Percentiles rank a stretch among this genome's conserved stretches.
Evolutionary conservation across 53 echinoderm and acorn worm genomes (phyloP).

Genomic region (Stichopus horrens): DNA sequence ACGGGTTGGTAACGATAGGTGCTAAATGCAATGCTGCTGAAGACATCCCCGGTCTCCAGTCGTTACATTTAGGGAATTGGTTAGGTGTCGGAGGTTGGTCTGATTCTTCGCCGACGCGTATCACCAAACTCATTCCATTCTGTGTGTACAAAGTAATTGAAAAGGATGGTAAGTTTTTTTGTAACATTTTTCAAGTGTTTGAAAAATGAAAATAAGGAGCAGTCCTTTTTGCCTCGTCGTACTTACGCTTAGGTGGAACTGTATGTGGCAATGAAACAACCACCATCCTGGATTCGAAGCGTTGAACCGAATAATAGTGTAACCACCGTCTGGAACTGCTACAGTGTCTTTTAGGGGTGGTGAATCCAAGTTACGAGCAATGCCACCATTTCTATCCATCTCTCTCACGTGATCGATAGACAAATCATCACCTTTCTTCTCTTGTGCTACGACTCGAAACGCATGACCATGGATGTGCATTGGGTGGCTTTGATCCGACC

Average conservation of each 20-base stretch:
- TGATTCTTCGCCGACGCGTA: constrained; percentile 7
- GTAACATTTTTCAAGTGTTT: too few relatives aligned
- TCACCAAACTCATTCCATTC: constrained; percentile 26
- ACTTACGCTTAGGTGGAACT: constrained; percentile 72
- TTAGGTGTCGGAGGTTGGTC: constrained; percentile 6
- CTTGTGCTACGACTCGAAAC: constrained; percentile 60
- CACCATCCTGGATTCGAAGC: constrained; percentile 83
- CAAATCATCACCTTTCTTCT: constrained; percentile 42
- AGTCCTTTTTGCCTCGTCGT: background rate
- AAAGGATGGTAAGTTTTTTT: too few relatives aligned
- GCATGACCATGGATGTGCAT: constrained; percentile 67
- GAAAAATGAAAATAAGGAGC: background rate
- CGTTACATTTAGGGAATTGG: constrained; percentile 15
- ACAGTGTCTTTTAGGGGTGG: constrained; percentile 67
- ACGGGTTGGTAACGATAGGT: too few relatives aligned
- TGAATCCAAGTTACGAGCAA: constrained; percentile 56
- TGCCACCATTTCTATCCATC: constrained; percentile 48
- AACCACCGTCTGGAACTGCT: constrained; percentile 72
- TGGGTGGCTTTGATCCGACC: constrained; percentile 57
- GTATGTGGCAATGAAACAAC: constrained; percentile 78
- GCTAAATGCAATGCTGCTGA: too few relatives aligned
- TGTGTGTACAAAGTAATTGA: background rate
- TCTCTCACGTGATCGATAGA: constrained; percentile 39
- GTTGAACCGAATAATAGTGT: constrained; percentile 74
- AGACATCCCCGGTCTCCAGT: background rate